Conservation (phyloP, 2,888 invertebrate genomes). For the Chesias legatella region DNA sequence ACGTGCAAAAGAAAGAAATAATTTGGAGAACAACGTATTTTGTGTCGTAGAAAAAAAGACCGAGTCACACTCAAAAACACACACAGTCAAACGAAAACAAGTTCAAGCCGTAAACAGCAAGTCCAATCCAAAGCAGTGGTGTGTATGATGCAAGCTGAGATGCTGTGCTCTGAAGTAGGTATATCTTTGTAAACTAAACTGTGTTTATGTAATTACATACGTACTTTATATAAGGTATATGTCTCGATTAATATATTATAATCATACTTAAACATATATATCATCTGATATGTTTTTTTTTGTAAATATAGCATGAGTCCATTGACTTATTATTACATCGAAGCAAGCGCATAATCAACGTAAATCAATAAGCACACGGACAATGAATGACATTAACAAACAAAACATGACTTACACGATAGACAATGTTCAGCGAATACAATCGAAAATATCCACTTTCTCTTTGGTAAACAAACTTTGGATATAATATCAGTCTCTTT, state of each 20-base stretch:
- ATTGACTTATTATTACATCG: constrained; percentile 45
- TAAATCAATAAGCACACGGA: constrained; percentile 76
- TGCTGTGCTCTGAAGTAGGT: constrained; percentile 46
- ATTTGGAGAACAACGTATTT: constrained; percentile 16
- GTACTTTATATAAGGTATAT: no score
- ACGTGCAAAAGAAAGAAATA: constrained; percentile 26
- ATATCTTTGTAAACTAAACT: constrained; percentile 9
- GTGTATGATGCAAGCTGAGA: constrained; percentile 53
- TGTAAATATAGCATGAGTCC: constrained; percentile 23
- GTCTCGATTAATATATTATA: constrained; percentile 6
- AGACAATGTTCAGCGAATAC: constrained; percentile 69
- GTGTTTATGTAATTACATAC: background rate
- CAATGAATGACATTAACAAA: constrained; percentile 78
- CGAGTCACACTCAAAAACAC: constrained; percentile 21
- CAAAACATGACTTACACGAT: constrained; percentile 79
- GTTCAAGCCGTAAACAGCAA: constrained; percentile 39
- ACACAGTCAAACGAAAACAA: constrained; percentile 16
- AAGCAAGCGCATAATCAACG: constrained; percentile 70
- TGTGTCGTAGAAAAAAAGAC: constrained; percentile 13
- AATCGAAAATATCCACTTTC: constrained; percentile 70
- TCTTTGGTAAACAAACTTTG: constrained; percentile 66
- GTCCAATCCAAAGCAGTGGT: constrained; percentile 53
- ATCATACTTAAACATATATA: constrained; percentile 15
- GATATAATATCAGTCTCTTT: constrained; percentile 75
- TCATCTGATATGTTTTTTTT: constrained; percentile 9